Conservation (phyloP, 2,797 vertebrate species). For the Schizopygopsis malacanthus region DNA sequence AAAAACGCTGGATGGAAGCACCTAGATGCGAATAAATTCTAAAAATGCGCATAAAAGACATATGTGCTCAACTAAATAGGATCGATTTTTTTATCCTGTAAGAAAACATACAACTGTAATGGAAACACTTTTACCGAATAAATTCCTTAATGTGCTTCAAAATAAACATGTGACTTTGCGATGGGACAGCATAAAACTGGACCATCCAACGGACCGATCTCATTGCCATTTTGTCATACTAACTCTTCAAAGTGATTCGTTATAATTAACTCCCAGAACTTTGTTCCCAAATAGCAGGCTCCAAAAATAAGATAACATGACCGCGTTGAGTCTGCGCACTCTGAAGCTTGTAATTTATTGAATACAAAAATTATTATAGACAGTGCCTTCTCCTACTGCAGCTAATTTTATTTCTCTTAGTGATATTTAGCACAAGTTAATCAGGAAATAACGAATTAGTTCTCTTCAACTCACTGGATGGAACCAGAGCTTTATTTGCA, state of each 20-base stretch:
- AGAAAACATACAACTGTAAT: neutral
- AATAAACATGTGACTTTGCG: too few species aligned
- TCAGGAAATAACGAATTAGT: neutral
- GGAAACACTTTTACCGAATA: too few species aligned
- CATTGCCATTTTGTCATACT: neutral
- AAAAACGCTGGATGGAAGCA: neutral
- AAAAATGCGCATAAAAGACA: neutral
- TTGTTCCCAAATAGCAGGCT: neutral
- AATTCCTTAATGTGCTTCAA: too few species aligned
- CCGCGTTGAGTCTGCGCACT: neutral
- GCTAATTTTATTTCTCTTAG: neutral
- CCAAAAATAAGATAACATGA: neutral
- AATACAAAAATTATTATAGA: neutral
- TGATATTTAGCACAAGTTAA: too few species aligned
- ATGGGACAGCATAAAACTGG: too few species aligned
- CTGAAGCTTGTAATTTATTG: neutral
- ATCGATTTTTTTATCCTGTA: too few species aligned
- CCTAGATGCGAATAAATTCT: neutral
- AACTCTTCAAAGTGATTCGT: neutral
- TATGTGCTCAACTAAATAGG: too few species aligned
- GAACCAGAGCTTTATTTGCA: neutral
- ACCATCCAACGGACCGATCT: neutral
- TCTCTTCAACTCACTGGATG: too few species aligned
- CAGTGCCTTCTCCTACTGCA: neutral
- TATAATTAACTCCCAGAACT: neutral